These are phyloP conservation scores for Atopsyche davidsoni DNA, from an alignment of 1,140 invertebrate genomes.

Conservation along the genomic window DNA sequence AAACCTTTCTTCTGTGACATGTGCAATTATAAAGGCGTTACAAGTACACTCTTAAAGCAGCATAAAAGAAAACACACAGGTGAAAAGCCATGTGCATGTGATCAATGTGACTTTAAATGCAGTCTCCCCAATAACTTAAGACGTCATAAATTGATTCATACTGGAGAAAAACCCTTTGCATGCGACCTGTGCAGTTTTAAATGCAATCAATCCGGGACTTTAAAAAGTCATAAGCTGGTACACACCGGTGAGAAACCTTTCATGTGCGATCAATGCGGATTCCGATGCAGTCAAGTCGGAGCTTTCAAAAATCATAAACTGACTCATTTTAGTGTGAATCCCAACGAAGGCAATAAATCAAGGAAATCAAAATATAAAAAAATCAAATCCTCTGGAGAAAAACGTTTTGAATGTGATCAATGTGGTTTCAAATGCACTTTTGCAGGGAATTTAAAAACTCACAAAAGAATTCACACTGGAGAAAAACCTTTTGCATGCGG, in stretches of 20 bases:
- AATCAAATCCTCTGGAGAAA: slow-evolving; percentile 24
- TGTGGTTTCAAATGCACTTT: slow-evolving; percentile 24
- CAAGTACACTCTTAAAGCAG: not conserved
- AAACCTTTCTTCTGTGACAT: slow-evolving; percentile 18
- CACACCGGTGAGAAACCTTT: slow-evolving; percentile 24
- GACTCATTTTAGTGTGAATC: slow-evolving; percentile 18
- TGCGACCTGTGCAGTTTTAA: too few relatives aligned
- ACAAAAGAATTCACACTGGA: slow-evolving; percentile 23
- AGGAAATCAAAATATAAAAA: slow-evolving; percentile 24
- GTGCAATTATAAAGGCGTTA: slow-evolving; percentile 12
- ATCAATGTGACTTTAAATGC: too few relatives aligned
- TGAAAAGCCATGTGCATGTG: slow-evolving; percentile 12
- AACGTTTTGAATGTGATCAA: slow-evolving; percentile 23
- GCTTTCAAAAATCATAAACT: slow-evolving; percentile 18
- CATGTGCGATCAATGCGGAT: slow-evolving; percentile 19
- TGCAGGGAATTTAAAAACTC: slow-evolving; percentile 14
- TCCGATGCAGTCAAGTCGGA: slow-evolving; percentile 11
- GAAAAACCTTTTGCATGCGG: slow-evolving; percentile 24
- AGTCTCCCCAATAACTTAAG: too few relatives aligned
- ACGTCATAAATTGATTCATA: too few relatives aligned
- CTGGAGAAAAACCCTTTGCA: too few relatives aligned
- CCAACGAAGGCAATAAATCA: slow-evolving; percentile 11
- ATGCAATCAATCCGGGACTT: too few relatives aligned
- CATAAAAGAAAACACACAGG: slow-evolving; percentile 13
- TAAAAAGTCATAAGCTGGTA: slow-evolving; percentile 19